These are phyloP conservation scores for Callinectes sapidus DNA, from an alignment of 2,888 invertebrate genomes.

Conservation along the genomic window DNA sequence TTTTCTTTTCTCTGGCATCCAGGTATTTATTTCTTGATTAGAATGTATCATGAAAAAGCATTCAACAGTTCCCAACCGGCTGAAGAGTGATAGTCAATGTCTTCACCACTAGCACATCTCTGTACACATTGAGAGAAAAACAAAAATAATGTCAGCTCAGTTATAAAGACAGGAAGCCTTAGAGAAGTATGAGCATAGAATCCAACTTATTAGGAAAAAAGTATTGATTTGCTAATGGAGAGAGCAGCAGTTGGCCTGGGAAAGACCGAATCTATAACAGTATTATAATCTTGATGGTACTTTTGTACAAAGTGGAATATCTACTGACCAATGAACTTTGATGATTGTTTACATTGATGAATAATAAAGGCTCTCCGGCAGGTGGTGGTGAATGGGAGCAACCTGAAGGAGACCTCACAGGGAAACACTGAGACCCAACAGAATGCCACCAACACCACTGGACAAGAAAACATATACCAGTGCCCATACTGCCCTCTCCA, in stretches of 20 bases:
- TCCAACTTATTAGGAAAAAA: not conserved
- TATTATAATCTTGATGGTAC: not conserved
- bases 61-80: not conserved
- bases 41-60: not conserved
- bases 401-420: slow-evolving; percentile 11
- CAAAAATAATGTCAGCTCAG: not conserved
- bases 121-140: not conserved
- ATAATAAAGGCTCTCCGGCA: slow-evolving; percentile 45
- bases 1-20: not conserved
- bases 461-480: slow-evolving; percentile 63
- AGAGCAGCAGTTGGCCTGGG: slow-evolving; percentile 17
- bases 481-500: slow-evolving; percentile 48
- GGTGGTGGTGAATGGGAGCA: slow-evolving; percentile 44
- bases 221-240: not conserved
- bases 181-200: not conserved
- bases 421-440: slow-evolving; percentile 20
- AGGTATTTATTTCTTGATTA: not conserved
- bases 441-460: slow-evolving; percentile 38
- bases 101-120: not conserved
- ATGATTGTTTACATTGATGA: not conserved
- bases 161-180: not conserved
- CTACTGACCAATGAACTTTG: not conserved
- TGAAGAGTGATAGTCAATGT: not conserved
- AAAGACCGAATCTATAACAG: not conserved
- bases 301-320: not conserved